Base-by-base conservation (phyloP, 2,797 vertebrate species). In the Dendrocincla fuliginosa region DNA sequence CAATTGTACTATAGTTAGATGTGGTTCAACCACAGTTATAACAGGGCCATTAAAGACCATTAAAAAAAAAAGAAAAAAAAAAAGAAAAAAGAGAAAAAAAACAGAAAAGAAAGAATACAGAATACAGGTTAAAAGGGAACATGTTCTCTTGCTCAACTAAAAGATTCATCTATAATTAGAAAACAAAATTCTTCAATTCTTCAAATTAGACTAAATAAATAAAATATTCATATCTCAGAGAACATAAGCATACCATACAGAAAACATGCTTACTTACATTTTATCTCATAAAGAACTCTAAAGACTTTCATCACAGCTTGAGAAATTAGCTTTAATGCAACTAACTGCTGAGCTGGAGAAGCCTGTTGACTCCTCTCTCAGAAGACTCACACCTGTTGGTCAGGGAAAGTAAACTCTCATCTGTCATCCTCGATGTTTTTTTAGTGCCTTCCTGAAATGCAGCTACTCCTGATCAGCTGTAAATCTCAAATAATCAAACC, bases 101-200 rank as follows among this genome's bases (percentile, higher is more conserved):
- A 19, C 3, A 74, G 57, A 57, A 65, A 15, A 81, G 9, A 95
- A 39, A 77, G 16, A 93, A 89, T 78, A 60, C 94, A 77, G 16
- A 93, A 89, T 74, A 63, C 95, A 95, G 88, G 88, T 95, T 97
- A 95, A 97, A 97, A 96, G 70, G 71, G 88, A 97, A 63, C 19
- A 73, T 74, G 27, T 81, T 84, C 83, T 84, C 41, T 93, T 95
- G 65, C 69, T 94, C 85, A 87, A 90, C 83, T 95, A 89, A 96
- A 93, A 94, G 82, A 86, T 91, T 93, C 82, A 88, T 69, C 57
- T 89, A 77, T 90, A 91, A 95, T 94, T 97, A 94, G 67, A 79
- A 77, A 83, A 92, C 4, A 80, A 93, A 94, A 76, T 71, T 56
- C 35, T 91, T 97, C 63, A 94, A 76, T 71, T 56, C 39, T 91